Evolutionary conservation across 53 echinoderm and acorn worm species (phyloP), one percentile per base, ranked within the genome.

Genomic region (Stichopus horrens): DNA sequence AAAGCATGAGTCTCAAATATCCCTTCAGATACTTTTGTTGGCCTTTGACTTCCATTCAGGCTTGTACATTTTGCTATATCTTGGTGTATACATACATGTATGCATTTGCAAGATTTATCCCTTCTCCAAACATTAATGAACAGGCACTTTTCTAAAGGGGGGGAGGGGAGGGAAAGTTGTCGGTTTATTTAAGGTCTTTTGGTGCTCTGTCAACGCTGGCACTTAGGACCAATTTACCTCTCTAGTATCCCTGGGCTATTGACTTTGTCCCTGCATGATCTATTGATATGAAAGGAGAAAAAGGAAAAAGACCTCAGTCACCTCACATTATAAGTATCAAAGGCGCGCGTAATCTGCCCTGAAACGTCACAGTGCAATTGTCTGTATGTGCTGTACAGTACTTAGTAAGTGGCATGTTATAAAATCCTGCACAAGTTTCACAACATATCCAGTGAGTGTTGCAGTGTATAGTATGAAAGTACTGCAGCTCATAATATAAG

Each of bases 171-270:
- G 7, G 63, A 63, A 63, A 63, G 63, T 63, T 10, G 63, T 10
- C 7, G 16, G 63, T 63, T 63, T 63, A 63, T 63, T 16, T 63
- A 63, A 63, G 63, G 63, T 13, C 63, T 63, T 63, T 63, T 16
- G 16, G 63, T 63, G 7, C 16, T 63, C 63, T 63, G 63, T 63
- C 63, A 63, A 63, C 7, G 63, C 7, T 63, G 63, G 11, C 63
- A 13, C 9, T 5, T 37, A 63, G 63, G 8, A 37, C 37, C 37
- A 37, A 37, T 37, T 37, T 37, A 37, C 37, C 37, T 37, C 37
- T 37, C 37, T 37, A 37, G 63, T 54, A 13, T 52, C 79, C 79
- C 79, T 56, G 79, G 79, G 79, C 79, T 79, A 79, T 79, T 79
- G 79, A 79, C 79, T 54, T 79, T 53, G 56, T 55, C 54, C 54